Percentiles rank a stretch among this genome's conserved stretches.
phyloP scores from a whole-genome alignment of 2,888 invertebrate genomes.

The Glyphotaelius pellucidus region DNA sequence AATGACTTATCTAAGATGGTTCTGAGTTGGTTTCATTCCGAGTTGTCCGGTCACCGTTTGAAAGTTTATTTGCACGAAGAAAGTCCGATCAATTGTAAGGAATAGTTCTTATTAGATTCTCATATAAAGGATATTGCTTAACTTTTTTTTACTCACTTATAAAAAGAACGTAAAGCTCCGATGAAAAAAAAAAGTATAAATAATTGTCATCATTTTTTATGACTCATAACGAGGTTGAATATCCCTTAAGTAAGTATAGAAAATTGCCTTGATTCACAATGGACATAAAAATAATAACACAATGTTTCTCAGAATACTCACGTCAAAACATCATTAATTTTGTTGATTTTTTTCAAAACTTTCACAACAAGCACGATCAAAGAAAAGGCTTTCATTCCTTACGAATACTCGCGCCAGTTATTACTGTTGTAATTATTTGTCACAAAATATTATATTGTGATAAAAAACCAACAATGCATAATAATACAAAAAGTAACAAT shows the following conservation, averaged over 20 bases:
- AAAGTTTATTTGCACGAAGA: too few species aligned
- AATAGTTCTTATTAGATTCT: too few species aligned
- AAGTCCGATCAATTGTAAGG: too few species aligned
- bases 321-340: slow-evolving; percentile 34
- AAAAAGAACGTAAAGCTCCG: not conserved
- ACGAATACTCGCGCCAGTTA: not conserved
- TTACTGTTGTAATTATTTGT: not conserved
- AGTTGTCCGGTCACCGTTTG: too few species aligned
- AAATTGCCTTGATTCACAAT: not conserved
- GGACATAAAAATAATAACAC: not conserved
- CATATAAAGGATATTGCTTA: not conserved
- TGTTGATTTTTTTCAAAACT: not conserved
- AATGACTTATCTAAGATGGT: too few species aligned
- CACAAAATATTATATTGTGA: too few species aligned
- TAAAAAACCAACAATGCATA: too few species aligned
- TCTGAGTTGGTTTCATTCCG: too few species aligned
- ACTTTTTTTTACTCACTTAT: not conserved
- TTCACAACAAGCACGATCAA: not conserved
- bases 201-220: too few species aligned
- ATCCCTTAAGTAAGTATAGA: not conserved
- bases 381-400: not conserved
- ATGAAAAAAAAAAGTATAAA: not conserved
- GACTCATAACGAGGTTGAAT: not conserved
- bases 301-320: not conserved
- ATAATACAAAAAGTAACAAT: too few species aligned